Conservation (phyloP, 2,888 invertebrate genomes). For the Schrankia costaestrigalis region DNA sequence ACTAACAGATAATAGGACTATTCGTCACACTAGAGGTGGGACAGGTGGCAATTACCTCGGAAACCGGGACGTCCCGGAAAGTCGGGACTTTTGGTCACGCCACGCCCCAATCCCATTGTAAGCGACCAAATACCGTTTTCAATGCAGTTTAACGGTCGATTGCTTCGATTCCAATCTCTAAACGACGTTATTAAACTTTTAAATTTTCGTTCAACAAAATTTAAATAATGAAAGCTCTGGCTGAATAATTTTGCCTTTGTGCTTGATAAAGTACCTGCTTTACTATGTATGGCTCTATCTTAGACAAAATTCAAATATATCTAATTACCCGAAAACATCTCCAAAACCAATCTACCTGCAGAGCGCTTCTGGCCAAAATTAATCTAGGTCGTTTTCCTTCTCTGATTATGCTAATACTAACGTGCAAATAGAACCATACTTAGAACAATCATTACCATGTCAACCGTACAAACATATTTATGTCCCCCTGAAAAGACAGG, state of each 20-base stretch:
- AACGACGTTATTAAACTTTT: constrained; percentile 26
- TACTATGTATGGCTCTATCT: too few species aligned
- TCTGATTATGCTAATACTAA: too few species aligned
- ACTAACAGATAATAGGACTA: neutral
- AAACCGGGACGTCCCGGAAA: constrained; percentile 7
- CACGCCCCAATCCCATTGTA: constrained; percentile 16
- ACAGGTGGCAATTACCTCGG: constrained; percentile 25
- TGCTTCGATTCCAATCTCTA: constrained; percentile 24
- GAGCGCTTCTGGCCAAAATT: too few species aligned
- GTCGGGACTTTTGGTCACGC: constrained; percentile 8
- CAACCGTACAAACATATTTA: too few species aligned
- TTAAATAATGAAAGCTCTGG: constrained; percentile 6
- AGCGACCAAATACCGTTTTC: constrained; percentile 16
- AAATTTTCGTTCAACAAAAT: constrained; percentile 16
- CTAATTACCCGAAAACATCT: too few species aligned
- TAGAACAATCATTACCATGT: too few species aligned
- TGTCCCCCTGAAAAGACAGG: too few species aligned
- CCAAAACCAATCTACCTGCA: too few species aligned
- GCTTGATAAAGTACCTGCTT: too few species aligned
- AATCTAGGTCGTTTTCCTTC: too few species aligned
- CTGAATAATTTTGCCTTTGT: neutral
- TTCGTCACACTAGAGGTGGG: constrained; percentile 15
- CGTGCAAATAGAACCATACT: too few species aligned
- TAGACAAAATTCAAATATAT: too few species aligned
- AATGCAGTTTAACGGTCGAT: constrained; percentile 26